These are phyloP conservation scores for Pocillopora meandrina DNA, from an alignment of 92 coral and sea anemone genomes.

Conservation along the genomic window DNA sequence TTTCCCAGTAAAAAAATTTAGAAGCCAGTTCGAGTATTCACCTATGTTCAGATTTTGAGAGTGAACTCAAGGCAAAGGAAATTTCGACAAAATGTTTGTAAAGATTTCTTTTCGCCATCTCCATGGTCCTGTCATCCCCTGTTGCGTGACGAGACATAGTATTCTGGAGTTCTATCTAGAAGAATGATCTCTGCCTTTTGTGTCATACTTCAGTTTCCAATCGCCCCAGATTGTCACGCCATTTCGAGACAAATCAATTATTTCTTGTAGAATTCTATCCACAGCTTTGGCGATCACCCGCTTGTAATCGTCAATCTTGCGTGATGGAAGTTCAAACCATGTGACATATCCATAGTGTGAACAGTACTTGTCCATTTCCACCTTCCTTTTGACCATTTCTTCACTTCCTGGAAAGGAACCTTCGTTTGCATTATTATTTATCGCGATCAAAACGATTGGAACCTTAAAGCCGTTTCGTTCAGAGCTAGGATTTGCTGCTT, in stretches of 20 bases:
- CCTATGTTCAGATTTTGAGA: no score
- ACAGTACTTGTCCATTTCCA: constrained; percentile 6
- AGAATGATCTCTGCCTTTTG: background rate
- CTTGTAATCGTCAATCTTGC: background rate
- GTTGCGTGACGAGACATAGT: constrained; percentile 1
- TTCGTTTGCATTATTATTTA: background rate
- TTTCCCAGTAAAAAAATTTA: no score
- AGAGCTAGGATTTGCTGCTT: background rate
- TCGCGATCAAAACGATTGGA: background rate
- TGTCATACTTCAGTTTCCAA: constrained; percentile 5
- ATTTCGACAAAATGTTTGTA: no score
- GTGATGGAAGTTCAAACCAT: constrained; percentile 1
- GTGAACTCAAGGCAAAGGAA: no score
- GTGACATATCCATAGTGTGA: background rate
- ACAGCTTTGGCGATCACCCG: background rate
- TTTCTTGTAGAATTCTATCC: background rate
- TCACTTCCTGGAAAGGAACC: background rate
- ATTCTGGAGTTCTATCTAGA: background rate
- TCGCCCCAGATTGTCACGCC: constrained; percentile 9
- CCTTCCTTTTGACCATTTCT: background rate
- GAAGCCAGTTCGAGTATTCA: no score
- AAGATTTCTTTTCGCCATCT: no score
- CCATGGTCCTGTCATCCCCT: background rate
- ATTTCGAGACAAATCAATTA: background rate
- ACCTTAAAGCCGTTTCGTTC: constrained; percentile 3